Base-by-base conservation (phyloP, 2,797 vertebrate species). In the Gymnothorax reevesii region DNA sequence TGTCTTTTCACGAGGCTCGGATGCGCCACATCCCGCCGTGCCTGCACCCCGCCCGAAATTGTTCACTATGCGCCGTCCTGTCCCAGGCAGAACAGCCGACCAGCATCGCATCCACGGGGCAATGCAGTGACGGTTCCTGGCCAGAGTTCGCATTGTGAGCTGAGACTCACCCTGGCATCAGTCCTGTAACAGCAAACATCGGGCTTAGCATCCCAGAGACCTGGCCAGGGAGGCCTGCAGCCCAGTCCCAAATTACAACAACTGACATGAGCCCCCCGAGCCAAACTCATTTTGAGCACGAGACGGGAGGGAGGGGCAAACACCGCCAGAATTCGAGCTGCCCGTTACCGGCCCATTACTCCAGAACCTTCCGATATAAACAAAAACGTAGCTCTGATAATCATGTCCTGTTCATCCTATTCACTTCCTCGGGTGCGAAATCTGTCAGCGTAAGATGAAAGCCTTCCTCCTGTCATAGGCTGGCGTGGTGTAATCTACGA, bases 291-390 rank as follows among this genome's bases (percentile, higher is more conserved):
- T 80, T 52, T 55, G 77, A 80, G 52, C 52, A 80, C 3, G 75
- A 54, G 77, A 80, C 73, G 7, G 77, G 52, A n/a, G 52, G 77
- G 57, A 62, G 82, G 57, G 25, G 27, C 60, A 8, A 17, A n/a
- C n/a, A 9, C 83, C 22, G 83, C 20, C 33, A 84, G 60, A 80
- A n/a, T 17, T 62, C 83, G 52, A 7, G 60, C 57, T 64, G 83
- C 17, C 82, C 62, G 33, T 64, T 64, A 64, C 57, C 57, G 83
- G 25, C 82, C 49, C 57, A 42, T 83, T 83, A 83, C 57, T 55
- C 57, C n/a, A 62, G 82, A 83, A 42, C 82, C 20, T 59, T 6
- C 57, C 7, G 57, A 83, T 42, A 83, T 62, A 83, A 83, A 83
- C 82, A 83, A 59, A 22, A n/a, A 7, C 25, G 25, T 59, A 27